Evolutionary conservation across 1,140 invertebrate species (phyloP).

Genomic region (Apolygus lucorum): DNA sequence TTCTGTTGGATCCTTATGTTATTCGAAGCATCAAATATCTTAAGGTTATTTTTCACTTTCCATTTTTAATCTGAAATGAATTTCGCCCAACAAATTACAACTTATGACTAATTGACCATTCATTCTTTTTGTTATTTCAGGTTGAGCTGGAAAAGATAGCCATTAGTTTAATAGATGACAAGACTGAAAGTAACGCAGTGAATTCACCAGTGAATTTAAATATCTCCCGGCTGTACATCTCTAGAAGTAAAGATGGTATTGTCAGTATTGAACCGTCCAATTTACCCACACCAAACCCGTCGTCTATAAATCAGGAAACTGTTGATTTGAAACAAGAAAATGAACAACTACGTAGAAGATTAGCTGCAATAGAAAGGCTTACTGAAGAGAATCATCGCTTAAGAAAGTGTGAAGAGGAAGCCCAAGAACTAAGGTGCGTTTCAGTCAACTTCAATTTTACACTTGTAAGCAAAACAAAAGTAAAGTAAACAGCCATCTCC

Average conservation of each 20-base stretch:
- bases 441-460: not conserved
- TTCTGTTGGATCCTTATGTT: too few species aligned
- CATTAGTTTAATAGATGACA: constrained; percentile 15
- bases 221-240: constrained; percentile 58
- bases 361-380: constrained; percentile 50
- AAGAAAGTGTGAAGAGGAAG: constrained; percentile 53
- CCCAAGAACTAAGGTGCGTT: constrained; percentile 44
- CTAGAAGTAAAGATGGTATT: constrained; percentile 56
- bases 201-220: constrained; percentile 67
- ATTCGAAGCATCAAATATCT: too few species aligned
- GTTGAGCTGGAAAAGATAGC: constrained; percentile 22
- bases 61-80: too few species aligned
- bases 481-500: not conserved
- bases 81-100: too few species aligned
- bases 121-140: constrained; percentile 12
- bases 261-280: constrained; percentile 57
- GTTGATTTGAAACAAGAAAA: constrained; percentile 48
- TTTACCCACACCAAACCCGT: not conserved
- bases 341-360: constrained; percentile 51
- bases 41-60: too few species aligned
- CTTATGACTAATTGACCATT: too few species aligned
- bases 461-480: not conserved
- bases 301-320: constrained; percentile 10
- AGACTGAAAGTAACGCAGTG: constrained; percentile 32
- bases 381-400: constrained; percentile 52